Evolutionary conservation across 2,113 vertebrate genomes (phyloP), one percentile per base, ranked within the genome.

Genomic region (Anguilla rostrata): DNA sequence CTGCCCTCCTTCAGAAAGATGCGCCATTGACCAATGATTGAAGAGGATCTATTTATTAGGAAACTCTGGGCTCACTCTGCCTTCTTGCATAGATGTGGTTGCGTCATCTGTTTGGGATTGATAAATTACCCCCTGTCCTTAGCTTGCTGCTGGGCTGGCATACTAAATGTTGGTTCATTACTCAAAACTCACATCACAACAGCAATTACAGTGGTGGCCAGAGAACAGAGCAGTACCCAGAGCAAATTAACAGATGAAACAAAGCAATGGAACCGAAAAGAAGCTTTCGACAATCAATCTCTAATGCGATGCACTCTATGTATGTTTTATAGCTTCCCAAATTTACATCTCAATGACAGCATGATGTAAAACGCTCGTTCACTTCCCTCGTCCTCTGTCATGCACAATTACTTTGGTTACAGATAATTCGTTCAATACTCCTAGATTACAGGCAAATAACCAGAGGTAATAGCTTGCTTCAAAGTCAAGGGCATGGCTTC

Each of bases 371-470:
- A 75, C 71, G n/a, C n/a, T 26, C 26, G n/a, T 75, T 75, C 71
- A 75, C 71, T 34, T 29, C 71, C 71, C 26, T 53, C 11, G 71
- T 34, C 71, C 71, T 75, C 71, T 75, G 71, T 75, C 71, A 75
- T 34, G 71, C 71, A 34, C 71, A 75, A 75, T 75, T 75, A 75
- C 71, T 75, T 34, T 34, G 71, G 71, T 75, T 75, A 75, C 71
- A 75, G 71, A 75, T 75, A 75, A 75, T 75, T 75, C n/a, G 71
- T 75, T 75, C 71, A 34, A 34, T 34, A 75, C n/a, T 75, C 71
- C 26, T n/a, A 34, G 71, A 75, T 75, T 75, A 75, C 71, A 75
- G 71, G 26, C n/a, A 34, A n/a, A 75, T 75, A 14, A 75, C 71
- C n/a, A 29, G 71, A 75, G 71, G 71, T 75, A 75, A 75, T 75